Evolutionary conservation across 1,140 invertebrate species (phyloP), one percentile per base, ranked within the genome.

Genomic region (Ylistrum balloti): DNA sequence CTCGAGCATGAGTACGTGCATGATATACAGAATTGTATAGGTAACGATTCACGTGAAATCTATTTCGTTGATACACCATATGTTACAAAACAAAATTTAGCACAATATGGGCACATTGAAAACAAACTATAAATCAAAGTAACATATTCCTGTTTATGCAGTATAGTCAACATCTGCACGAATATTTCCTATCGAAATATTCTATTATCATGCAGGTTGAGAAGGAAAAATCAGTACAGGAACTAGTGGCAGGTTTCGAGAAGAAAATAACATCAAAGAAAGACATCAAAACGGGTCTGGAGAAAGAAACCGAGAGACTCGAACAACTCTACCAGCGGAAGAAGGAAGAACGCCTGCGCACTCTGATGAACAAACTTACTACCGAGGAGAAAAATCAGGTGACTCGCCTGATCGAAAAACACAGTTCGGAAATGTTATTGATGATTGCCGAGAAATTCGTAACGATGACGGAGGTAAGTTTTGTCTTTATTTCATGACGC

Each of bases 351-450:
- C 92, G 94, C 33, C 89, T 95, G 5, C 91, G 93, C 38, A 89
- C 93, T 45, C 91, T 95, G 92, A 86, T 96, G 87, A 94, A 95
- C 32, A 92, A 93, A 85, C 86, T 96, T 85, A 94, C 93, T 33
- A 91, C 92, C 22, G 95, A 96, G 86, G 95, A 95, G 86, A 94
- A 94, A 89, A 92, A 92, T 33, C 92, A 94, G 74, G 95, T 96
- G 34, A 93, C 95, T 20, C 92, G 93, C 88, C 48, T 96, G 89
- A 95, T 95, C 33, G 93, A 96, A 87, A 96, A 96, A 92, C 95
- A 96, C 88, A 94, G 94, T 74, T 95, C 95, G 88, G 95, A 95
- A 87, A 96, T 96, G 95, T 91, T 96, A 86, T 87, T 93, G 28
- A 92, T 96, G 87, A 96, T 96, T 28, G 94, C 95, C 0, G 92